A percentile compares a stretch with the other conserved stretches of the same genome.
Evolutionary conservation across 2,797 vertebrate genomes (phyloP).

Genomic region (Rhynchonycteris naso): DNA sequence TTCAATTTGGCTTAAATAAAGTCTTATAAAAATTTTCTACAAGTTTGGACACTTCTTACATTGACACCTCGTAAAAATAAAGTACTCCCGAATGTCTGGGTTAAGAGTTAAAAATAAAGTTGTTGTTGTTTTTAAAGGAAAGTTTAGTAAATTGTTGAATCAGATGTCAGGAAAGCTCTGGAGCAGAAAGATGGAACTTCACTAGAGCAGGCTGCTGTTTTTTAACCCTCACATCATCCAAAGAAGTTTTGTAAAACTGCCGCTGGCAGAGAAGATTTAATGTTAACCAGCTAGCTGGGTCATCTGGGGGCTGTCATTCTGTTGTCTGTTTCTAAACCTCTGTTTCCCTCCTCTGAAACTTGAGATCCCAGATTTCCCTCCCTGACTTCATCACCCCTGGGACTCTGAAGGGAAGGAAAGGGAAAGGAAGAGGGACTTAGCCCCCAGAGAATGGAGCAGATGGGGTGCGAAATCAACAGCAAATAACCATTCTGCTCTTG

Average conservation of each 20-base stretch:
- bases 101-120: neutral
- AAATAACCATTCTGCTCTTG: constrained; percentile 60
- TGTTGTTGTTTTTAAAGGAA: neutral
- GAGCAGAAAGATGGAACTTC: constrained; percentile 26
- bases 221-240: neutral
- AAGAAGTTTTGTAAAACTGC: neutral
- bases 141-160: constrained; percentile 9
- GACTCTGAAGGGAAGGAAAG: neutral
- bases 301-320: neutral
- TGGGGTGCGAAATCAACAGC: constrained; percentile 56
- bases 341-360: neutral
- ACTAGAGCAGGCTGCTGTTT: constrained; percentile 1
- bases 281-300: neutral
- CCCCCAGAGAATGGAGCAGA: constrained; percentile 51
- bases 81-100: neutral
- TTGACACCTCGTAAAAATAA: neutral
- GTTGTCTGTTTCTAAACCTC: neutral
- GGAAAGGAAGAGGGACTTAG: neutral
- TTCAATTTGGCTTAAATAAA: neutral
- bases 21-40: neutral
- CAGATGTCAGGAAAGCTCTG: constrained; percentile 14
- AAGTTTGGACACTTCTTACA: neutral
- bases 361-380: neutral
- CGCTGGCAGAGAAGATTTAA: neutral
- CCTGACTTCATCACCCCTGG: neutral